Percentiles rank a stretch among this genome's conserved stretches.
These are phyloP conservation scores for Diplodus sargus DNA, from an alignment of 2,797 vertebrate species.

Conservation along the genomic window DNA sequence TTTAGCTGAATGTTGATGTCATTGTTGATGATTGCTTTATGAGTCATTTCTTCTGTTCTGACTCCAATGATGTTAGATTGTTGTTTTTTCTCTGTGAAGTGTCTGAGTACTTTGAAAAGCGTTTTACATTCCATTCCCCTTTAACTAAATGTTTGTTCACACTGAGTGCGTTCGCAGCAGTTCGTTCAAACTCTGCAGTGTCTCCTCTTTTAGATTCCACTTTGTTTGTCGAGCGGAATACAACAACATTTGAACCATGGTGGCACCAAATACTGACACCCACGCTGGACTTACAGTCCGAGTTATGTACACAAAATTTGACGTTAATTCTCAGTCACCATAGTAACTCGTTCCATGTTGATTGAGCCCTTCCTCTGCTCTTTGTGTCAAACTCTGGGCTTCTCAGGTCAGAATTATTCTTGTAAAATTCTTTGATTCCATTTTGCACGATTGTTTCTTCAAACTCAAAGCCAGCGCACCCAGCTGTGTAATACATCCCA, in stretches of 20 bases:
- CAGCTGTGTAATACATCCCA: slow-evolving; percentile 7
- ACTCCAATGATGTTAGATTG: slow-evolving; percentile 1
- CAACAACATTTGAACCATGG: background rate
- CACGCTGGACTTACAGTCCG: background rate
- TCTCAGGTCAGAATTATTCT: background rate
- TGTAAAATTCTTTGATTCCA: background rate
- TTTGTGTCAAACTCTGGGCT: background rate
- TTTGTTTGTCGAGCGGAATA: background rate
- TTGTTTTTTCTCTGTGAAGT: slow-evolving; percentile 1
- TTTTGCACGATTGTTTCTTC: background rate
- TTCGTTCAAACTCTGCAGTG: slow-evolving; percentile 29
- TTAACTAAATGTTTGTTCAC: slow-evolving; percentile 41
- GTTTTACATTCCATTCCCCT: slow-evolving; percentile 20
- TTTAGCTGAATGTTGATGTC: background rate
- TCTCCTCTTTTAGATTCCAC: background rate
- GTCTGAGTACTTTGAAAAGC: slow-evolving; percentile 7
- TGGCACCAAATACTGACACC: background rate
- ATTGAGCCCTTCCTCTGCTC: background rate
- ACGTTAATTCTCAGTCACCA: background rate
- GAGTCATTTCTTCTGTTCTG: slow-evolving; percentile 12
- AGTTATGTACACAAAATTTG: background rate
- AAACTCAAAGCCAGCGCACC: background rate
- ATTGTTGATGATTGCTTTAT: slow-evolving; percentile 8
- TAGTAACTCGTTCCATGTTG: background rate
- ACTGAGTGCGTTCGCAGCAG: slow-evolving; percentile 20